Percentiles rank a stretch among this genome's conserved stretches.
These are phyloP conservation scores for Agrotis puta DNA, from an alignment of 2,888 invertebrate genomes.

Conservation along the genomic window DNA sequence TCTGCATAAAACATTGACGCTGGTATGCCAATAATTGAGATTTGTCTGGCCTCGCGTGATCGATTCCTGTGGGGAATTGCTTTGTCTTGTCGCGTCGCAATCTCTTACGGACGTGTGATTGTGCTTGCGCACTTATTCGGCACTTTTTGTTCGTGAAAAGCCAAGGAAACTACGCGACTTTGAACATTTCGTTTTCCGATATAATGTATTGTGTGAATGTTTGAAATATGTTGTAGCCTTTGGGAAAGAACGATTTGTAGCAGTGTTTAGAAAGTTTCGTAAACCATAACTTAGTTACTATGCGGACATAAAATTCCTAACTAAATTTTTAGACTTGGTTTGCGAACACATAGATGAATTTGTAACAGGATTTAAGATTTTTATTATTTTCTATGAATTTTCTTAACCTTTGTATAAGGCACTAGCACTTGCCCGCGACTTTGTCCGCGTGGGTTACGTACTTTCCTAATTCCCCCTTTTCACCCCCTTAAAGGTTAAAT, in stretches of 20 bases:
- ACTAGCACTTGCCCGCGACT: too few relatives aligned
- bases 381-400: not conserved
- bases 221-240: constrained; percentile 20
- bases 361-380: not conserved
- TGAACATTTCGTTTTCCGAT: constrained; percentile 63
- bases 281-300: not conserved
- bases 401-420: constrained; percentile 3
- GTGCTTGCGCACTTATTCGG: constrained; percentile 71
- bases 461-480: too few relatives aligned
- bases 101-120: constrained; percentile 72
- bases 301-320: too few relatives aligned
- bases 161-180: constrained; percentile 56
- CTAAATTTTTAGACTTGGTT: not conserved
- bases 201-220: constrained; percentile 53
- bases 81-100: constrained; percentile 73
- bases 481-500: too few relatives aligned
- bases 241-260: constrained; percentile 42
- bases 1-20: constrained; percentile 76
- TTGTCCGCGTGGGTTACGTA: too few relatives aligned
- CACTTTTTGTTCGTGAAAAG: constrained; percentile 72
- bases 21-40: constrained; percentile 77
- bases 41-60: constrained; percentile 82
- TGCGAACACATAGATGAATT: not conserved
- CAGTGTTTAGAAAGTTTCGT: not conserved
- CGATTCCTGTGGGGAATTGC: constrained; percentile 80